phyloP scores from a whole-genome alignment of 2,113 vertebrate species.

The Xyliphius kryptos region DNA sequence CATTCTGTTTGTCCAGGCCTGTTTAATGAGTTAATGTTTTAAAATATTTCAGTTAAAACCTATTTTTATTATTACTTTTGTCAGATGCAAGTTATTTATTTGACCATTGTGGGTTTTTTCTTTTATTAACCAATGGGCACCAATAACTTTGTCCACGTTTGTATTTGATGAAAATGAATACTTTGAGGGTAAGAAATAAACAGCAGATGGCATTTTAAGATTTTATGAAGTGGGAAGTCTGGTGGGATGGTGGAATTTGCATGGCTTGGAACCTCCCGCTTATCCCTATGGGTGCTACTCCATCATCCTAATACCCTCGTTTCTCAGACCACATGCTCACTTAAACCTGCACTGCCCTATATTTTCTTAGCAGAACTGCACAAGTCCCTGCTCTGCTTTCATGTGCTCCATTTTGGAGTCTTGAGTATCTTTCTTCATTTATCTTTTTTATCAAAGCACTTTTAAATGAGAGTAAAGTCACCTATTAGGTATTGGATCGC shows the following conservation, averaged over 20 bases:
- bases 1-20: too few species aligned
- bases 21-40: too few species aligned
- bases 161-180: background rate
- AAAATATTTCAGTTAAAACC: too few species aligned
- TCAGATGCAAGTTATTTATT: too few species aligned
- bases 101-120: too few species aligned
- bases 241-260: conserved; percentile 15
- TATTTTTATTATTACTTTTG: too few species aligned
- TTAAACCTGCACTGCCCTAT: conserved; percentile 23
- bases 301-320: background rate
- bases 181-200: conserved; percentile 2
- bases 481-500: too few species aligned
- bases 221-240: conserved; percentile 10
- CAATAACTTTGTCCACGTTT: too few species aligned
- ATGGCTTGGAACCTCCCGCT: conserved; percentile 1
- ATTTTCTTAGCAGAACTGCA: background rate
- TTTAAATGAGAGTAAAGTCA: too few species aligned
- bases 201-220: conserved; percentile 32
- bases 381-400: background rate
- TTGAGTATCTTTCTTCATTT: too few species aligned
- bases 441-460: too few species aligned
- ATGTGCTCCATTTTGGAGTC: background rate
- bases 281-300: conserved; percentile 2
- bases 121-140: too few species aligned
- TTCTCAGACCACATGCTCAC: background rate